Base-by-base conservation (phyloP, 2,797 vertebrate species). In the Eptatretus atami region DNA sequence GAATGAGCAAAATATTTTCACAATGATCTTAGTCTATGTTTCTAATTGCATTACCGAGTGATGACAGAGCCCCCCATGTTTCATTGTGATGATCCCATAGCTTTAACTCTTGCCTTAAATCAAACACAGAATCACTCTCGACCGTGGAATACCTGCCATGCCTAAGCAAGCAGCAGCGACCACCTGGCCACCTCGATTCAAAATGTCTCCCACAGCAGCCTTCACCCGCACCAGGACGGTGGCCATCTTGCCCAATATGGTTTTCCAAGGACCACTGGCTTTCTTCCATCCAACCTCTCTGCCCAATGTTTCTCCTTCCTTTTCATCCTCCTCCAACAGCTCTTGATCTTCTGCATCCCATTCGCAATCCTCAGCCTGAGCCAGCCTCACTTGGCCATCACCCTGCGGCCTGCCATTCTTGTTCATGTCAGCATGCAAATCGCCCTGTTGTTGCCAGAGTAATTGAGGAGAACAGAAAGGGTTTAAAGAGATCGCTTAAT, bases 121-220 rank as follows among this genome's bases (percentile, higher is more conserved):
- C 8, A 3, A 25, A 11, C 44, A 53, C 52, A 1, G 24, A 53
- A 53, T 25, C 25, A n/a, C 44, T 52, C 12, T 24, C 15, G 11
- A 31, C 53, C 6, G 14, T 6, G 3, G 2, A 12, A 13, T 76
- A 82, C 82, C 81, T 77, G 80, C 76, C 10, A 81, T 64, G 1
- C 79, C 77, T 66, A 82, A 72, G 14, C 81, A 74, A 13, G 82
- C 15, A 6, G 79, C 75, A 31, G 78, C 74, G 66, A 81, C 74
- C 54, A 79, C 74, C 68, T 80, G 81, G 14, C 75, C 76, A 6
- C 75, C 74, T 3, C 74, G 73, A 63, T 76, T 77, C 70, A 79
- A 73, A 64, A 79, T 67, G 13, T 76, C 67, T 10, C 78, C 77
- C 53, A 80, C 55, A 52, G 79, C 66, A 54, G 77, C 66, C 65